These are phyloP conservation scores for Sinodicranocentrus sp. DNA, from an alignment of 2,888 invertebrate genomes.

Conservation along the genomic window DNA sequence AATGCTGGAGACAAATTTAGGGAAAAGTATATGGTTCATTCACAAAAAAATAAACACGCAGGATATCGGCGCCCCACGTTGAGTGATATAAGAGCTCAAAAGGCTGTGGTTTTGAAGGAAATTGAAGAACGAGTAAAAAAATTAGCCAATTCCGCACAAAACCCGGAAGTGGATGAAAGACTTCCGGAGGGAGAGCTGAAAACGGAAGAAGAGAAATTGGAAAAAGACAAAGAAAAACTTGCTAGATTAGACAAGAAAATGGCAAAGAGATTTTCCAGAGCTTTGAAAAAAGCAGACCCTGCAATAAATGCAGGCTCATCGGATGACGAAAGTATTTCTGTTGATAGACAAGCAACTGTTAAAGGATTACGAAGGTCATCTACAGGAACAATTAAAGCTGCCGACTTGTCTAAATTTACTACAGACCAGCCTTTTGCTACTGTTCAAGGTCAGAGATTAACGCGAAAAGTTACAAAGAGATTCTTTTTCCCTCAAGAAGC, in stretches of 20 bases:
- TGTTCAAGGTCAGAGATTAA: conserved; percentile 46
- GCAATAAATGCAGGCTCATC: conserved; percentile 77
- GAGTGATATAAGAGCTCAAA: conserved; percentile 72
- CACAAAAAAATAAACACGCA: conserved; percentile 70
- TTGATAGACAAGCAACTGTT: conserved; percentile 70
- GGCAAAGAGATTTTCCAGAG: conserved; percentile 66
- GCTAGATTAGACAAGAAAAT: conserved; percentile 74
- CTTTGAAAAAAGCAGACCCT: conserved; percentile 71
- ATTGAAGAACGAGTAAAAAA: conserved; percentile 77
- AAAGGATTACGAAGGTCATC: conserved; percentile 75
- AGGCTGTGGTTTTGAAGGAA: conserved; percentile 68
- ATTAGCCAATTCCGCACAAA: conserved; percentile 77
- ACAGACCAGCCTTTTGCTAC: neutral
- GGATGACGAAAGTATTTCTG: conserved; percentile 73
- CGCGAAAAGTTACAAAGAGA: conserved; percentile 67
- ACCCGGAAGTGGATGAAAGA: conserved; percentile 74
- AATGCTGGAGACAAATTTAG: conserved; percentile 86
- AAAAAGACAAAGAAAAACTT: conserved; percentile 75
- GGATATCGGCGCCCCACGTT: conserved; percentile 73
- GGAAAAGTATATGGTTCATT: conserved; percentile 85
- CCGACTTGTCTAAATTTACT: conserved; percentile 20
- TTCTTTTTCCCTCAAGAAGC: conserved; percentile 71
- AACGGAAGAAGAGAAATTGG: conserved; percentile 71
- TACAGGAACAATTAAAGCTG: conserved; percentile 28
- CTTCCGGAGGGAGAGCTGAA: conserved; percentile 76